Conservation (phyloP, 2,888 invertebrate species). For the Synergus gifuensis region DNA sequence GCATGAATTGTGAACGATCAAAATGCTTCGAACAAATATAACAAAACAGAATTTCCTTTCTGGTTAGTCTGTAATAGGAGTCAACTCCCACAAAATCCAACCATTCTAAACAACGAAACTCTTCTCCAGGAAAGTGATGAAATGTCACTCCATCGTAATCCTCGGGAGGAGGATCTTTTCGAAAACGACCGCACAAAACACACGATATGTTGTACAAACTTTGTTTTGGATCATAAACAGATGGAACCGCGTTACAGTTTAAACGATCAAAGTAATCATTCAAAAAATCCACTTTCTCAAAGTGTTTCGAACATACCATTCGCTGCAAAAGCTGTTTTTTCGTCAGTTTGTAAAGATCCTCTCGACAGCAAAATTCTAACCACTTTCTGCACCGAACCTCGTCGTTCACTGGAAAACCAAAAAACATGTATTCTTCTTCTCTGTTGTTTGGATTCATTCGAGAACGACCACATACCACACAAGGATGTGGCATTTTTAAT, state of each 20-base stretch:
- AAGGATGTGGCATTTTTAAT: conserved; percentile 75
- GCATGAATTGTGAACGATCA: conserved; percentile 70
- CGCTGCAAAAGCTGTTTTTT: conserved; percentile 74
- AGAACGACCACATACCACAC: conserved; percentile 75
- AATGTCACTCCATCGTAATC: conserved; percentile 73
- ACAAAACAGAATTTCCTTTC: conserved; percentile 75
- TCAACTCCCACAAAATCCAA: conserved; percentile 75
- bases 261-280: conserved; percentile 74
- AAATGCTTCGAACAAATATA: conserved; percentile 76
- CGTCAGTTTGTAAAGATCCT: conserved; percentile 74
- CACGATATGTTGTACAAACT: conserved; percentile 75
- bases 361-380: conserved; percentile 75
- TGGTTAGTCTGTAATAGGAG: conserved; percentile 74
- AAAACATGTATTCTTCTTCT: conserved; percentile 75
- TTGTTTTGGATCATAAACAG: conserved; percentile 74
- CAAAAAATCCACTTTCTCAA: conserved; percentile 69
- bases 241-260: conserved; percentile 71
- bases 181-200: conserved; percentile 69
- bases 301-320: conserved; percentile 76
- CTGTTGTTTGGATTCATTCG: conserved; percentile 76
- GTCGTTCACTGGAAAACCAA: conserved; percentile 76
- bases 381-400: conserved; percentile 72
- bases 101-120: conserved; percentile 75
- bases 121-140: conserved; percentile 76
- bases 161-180: conserved; percentile 68